Evolutionary conservation across 2,113 vertebrate genomes (phyloP), one percentile per base, ranked within the genome.

Genomic region (Chelonoidis abingdonii): DNA sequence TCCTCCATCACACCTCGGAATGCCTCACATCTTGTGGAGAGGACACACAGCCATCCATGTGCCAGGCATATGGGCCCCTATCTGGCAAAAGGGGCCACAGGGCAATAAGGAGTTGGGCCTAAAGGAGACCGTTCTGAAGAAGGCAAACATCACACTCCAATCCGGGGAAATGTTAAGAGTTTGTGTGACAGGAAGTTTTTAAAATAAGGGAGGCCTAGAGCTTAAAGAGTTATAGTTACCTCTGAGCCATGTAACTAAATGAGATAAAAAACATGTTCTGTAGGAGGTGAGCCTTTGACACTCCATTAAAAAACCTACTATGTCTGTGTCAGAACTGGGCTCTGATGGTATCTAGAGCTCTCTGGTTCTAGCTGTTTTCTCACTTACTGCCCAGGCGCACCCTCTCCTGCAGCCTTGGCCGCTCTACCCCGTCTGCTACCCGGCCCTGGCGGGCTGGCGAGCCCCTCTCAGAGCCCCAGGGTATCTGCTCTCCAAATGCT

Each of bases 321-420:
- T 93, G 87, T 21, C 57, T 59, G 0, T 69, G 0, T 89, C 11
- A 2, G 79, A 93, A 91, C 47, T 16, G 52, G 78, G 81, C 76
- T 93, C 87, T 90, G 69, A 93, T 53, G 83, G 88, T 38, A 89
- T 93, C 84, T 24, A 59, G 59, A 92, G 89, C 78, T 95, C 47
- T 81, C 89, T 79, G 59, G 87, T 86, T 89, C 89, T 90, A 96
- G 90, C 93, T 92, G 90, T 93, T 90, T 95, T 89, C 91, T 89
- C 65, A 86, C 86, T 80, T 10, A 31, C 2, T 52, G 41, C 41
- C 41, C 41, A 41, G 41, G 41, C 41, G 41, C 41, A 41, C 41
- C 41, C 41, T 41, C 41, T 41, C 41, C 41, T 41, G 41, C 41
- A 41, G 41, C 41, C 41, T 41, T 41, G 41, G 41, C 41, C 41